phyloP scores from a whole-genome alignment of 64 coral and sea anemone species.

The Stichodactyla helianthus region DNA sequence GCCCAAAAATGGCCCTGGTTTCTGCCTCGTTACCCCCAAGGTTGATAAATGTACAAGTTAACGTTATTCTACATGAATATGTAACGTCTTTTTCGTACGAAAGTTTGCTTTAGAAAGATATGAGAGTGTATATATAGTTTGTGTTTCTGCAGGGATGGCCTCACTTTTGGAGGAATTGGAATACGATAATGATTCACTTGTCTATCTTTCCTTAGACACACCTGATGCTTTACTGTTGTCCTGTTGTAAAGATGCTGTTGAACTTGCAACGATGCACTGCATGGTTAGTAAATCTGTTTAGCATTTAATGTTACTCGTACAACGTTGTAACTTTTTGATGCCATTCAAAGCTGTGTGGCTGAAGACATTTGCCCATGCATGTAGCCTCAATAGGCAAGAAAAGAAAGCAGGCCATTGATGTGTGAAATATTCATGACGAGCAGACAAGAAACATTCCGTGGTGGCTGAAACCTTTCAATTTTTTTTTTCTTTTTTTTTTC shows the following conservation, averaged over 20 bases:
- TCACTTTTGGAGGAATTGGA: not conserved
- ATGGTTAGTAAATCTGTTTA: not conserved
- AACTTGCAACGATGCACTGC: conserved; percentile 19
- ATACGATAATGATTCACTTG: not conserved
- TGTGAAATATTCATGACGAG: too few species aligned
- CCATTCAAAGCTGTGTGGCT: too few species aligned
- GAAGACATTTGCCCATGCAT: too few species aligned
- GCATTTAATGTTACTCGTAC: too few species aligned
- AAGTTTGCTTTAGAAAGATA: not conserved
- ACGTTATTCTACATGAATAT: not conserved
- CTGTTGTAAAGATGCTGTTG: conserved; percentile 26
- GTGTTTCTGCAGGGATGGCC: not conserved
- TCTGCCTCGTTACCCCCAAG: not conserved
- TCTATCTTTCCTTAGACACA: conserved; percentile 6
- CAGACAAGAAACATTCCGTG: too few species aligned
- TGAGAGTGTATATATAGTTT: not conserved
- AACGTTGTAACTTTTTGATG: too few species aligned
- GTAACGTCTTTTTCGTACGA: not conserved
- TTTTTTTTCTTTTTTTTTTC: too few species aligned
- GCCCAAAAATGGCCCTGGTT: conserved; percentile 3
- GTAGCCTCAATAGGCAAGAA: too few species aligned
- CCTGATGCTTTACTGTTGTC: conserved; percentile 8
- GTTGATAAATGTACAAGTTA: not conserved
- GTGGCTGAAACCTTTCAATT: too few species aligned
- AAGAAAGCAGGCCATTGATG: too few species aligned